Percentiles rank a stretch among this genome's conserved stretches.
Conservation (phyloP, 2,888 invertebrate species). For the Lasioglossum oenotherae region DNA sequence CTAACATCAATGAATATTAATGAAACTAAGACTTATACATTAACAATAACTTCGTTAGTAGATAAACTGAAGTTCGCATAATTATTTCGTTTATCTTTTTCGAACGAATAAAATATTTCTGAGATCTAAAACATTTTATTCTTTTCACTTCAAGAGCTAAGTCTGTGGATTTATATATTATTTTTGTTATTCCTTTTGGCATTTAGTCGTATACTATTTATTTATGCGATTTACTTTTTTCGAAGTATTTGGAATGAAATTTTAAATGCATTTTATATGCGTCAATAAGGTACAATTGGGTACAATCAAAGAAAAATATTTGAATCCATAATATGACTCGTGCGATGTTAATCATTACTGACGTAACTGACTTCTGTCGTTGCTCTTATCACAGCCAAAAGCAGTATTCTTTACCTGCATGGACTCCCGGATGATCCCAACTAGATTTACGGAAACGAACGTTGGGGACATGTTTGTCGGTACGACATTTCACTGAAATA, state of each 20-base stretch:
- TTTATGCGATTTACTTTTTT: constrained; percentile 1
- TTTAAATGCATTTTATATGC: background rate
- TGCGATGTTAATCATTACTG: constrained; percentile 22
- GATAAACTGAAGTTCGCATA: background rate
- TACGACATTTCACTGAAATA: constrained; percentile 83
- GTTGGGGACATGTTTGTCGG: constrained; percentile 99
- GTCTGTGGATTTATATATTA: background rate
- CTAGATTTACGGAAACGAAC: constrained; percentile 96
- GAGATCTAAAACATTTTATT: background rate
- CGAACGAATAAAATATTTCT: background rate
- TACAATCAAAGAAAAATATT: background rate
- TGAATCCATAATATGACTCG: constrained; percentile 2
- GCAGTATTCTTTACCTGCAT: constrained; percentile 99
- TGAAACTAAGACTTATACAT: background rate
- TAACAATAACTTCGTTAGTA: background rate
- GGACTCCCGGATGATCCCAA: constrained; percentile 99
- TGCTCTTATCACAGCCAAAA: constrained; percentile 90
- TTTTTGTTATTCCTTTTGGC: background rate
- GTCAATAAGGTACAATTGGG: background rate
- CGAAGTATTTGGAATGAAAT: background rate
- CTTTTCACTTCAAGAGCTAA: background rate
- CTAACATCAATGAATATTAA: background rate
- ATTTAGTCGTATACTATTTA: background rate
- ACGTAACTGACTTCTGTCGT: constrained; percentile 58
- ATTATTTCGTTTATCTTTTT: constrained; percentile 6